Evolutionary conservation across 2,113 vertebrate species (phyloP).

Genomic region (Australoheros scitulus): DNA sequence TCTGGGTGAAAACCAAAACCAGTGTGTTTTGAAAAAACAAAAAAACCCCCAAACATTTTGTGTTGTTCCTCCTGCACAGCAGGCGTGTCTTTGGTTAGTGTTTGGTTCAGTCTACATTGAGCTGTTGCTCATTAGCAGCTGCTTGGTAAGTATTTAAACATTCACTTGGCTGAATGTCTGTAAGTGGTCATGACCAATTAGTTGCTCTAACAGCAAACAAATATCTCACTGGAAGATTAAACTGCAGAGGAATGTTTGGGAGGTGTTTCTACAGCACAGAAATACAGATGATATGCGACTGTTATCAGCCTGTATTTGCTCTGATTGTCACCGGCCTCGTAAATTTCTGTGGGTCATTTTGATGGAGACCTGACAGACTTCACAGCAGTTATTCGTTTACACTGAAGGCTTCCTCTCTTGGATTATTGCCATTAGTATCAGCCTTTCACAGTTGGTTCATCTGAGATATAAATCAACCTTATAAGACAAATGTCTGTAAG

Average conservation of each 20-base stretch:
- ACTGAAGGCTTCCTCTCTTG: background rate
- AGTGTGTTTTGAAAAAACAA: background rate
- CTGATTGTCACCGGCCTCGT: background rate
- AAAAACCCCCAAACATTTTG: accelerated
- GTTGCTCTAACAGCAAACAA: background rate
- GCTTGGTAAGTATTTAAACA: background rate
- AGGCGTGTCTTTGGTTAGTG: background rate
- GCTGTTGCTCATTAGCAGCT: background rate
- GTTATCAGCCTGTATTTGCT: background rate
- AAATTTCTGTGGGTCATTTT: too few species aligned
- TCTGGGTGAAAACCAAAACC: background rate
- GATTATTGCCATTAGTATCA: background rate
- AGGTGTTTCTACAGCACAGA: background rate
- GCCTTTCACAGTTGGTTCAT: too few species aligned
- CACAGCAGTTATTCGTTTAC: too few species aligned
- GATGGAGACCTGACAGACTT: too few species aligned
- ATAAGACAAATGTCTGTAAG: too few species aligned
- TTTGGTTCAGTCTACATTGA: background rate
- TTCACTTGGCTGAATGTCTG: background rate
- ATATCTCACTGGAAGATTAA: background rate
- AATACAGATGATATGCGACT: accelerated
- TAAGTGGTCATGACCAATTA: too few species aligned
- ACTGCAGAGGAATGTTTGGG: background rate
- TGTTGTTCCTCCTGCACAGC: background rate
- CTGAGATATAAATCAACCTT: too few species aligned